Base-by-base conservation (phyloP, 1,140 invertebrate species). In the Triops cancriformis region DNA sequence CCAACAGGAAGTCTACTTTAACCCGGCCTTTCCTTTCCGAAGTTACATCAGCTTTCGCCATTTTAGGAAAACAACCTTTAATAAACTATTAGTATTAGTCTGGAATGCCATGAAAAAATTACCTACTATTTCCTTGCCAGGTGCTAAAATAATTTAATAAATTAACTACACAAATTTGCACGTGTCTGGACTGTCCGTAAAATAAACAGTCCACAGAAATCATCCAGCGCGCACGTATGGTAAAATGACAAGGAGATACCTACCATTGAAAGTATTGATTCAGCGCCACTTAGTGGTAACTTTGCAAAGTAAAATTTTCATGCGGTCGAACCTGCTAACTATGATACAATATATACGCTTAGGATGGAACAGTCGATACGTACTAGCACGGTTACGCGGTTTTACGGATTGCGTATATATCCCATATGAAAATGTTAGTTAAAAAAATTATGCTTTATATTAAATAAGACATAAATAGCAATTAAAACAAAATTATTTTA, bases 11-110 rank as follows among this genome's bases (percentile, higher is more conserved):
- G 83, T 94, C 91, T 72, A 98, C 92, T 85, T 98, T 98, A 81
- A 93, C 94, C 18, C 94, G 96, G 51, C 94, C 94, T 86, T 98
- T 98, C 76, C 94, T 87, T 82, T 95, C 94, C 78, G 79, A 80
- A 75, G 37, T 79, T 64, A 64, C 51, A 18, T 64, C 51, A 64
- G 51, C 51, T 64, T 64, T 64, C 7, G 51, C 51, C 51, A 64
- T 64, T 64, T 37, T 37, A 37, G 7, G 31, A 37, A 37, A 37
- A 37, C 31, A 2, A 37, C 31, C 31, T 37, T 37, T 37, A 37
- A 37, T 4, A 4, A 2, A 37, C 2, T 7, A 37, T 4, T 37
- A 37, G 1, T 64, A 23, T 23, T n/a, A 64, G 51, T 64, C 23
- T 23, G 14, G 14, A 64, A 64, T 64, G 9, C 18, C 31, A 64